phyloP scores from a whole-genome alignment of 2,888 invertebrate genomes.

The Dryobota labecula region DNA sequence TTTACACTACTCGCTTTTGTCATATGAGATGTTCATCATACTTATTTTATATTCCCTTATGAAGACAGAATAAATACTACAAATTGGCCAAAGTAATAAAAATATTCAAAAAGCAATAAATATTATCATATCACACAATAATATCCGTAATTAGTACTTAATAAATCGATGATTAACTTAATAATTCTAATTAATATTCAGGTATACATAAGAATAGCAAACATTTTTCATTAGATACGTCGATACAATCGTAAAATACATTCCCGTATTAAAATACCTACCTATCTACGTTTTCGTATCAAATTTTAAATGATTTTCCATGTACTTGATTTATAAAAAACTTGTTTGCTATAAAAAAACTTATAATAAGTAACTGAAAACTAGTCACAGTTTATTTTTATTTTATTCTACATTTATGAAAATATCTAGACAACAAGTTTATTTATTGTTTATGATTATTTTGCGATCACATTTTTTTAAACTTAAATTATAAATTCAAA shows the following conservation, averaged over 20 bases:
- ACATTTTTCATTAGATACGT: conserved; percentile 74
- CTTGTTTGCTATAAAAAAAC: conserved; percentile 76
- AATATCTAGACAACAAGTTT: conserved; percentile 62
- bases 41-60: conserved; percentile 54
- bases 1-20: conserved; percentile 42
- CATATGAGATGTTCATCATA: conserved; percentile 42
- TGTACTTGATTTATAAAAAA: conserved; percentile 75
- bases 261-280: conserved; percentile 89
- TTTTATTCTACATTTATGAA: conserved; percentile 59
- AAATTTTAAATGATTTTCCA: conserved; percentile 83
- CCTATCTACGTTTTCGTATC: conserved; percentile 89
- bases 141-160: conserved; percentile 66
- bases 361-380: conserved; percentile 74
- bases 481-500: conserved; percentile 55
- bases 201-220: conserved; percentile 76
- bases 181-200: conserved; percentile 69
- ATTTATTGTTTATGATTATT: conserved; percentile 49
- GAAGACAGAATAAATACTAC: conserved; percentile 69
- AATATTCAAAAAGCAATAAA: conserved; percentile 72
- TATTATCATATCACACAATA: conserved; percentile 79
- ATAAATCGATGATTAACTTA: conserved; percentile 67
- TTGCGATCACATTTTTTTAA: conserved; percentile 51
- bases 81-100: conserved; percentile 61
- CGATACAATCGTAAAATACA: conserved; percentile 84
- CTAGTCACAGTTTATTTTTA: conserved; percentile 67